These are phyloP conservation scores for Phrynocephalus versicolor DNA, from an alignment of 2,113 vertebrate species.

Conservation along the genomic window DNA sequence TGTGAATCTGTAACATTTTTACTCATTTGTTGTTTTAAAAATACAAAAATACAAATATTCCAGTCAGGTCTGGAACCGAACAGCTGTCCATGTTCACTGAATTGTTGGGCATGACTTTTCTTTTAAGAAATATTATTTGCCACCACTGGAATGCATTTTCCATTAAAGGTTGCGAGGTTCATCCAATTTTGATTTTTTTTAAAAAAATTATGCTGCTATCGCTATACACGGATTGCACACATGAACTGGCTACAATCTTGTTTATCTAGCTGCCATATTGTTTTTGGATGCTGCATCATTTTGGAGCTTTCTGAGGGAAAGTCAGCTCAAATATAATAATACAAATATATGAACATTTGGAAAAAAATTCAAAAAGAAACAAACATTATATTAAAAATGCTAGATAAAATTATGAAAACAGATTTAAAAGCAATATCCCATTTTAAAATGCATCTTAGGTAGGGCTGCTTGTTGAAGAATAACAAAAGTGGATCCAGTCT, in stretches of 20 bases:
- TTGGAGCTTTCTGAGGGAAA: neutral
- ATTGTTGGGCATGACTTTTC: neutral
- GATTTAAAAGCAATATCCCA: too few relatives aligned
- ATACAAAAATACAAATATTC: neutral
- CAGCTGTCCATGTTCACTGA: neutral
- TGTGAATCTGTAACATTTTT: neutral
- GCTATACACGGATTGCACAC: neutral
- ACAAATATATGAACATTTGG: too few relatives aligned
- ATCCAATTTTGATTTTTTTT: neutral
- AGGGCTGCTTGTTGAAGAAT: too few relatives aligned
- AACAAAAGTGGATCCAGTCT: too few relatives aligned
- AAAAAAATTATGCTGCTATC: neutral
- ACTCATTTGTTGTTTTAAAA: neutral
- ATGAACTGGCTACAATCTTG: too few relatives aligned
- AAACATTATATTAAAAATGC: too few relatives aligned
- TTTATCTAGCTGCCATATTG: neutral
- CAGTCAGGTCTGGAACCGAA: neutral
- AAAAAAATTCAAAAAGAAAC: too few relatives aligned
- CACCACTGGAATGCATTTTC: neutral
- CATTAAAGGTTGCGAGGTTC: neutral
- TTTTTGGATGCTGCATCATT: neutral
- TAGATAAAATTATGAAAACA: too few relatives aligned
- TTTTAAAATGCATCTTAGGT: too few relatives aligned
- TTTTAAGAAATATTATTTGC: neutral
- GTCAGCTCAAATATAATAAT: neutral